Evolutionary conservation across 2,797 vertebrate genomes (phyloP).

Genomic region (Cercopithecus hamlyni): DNA sequence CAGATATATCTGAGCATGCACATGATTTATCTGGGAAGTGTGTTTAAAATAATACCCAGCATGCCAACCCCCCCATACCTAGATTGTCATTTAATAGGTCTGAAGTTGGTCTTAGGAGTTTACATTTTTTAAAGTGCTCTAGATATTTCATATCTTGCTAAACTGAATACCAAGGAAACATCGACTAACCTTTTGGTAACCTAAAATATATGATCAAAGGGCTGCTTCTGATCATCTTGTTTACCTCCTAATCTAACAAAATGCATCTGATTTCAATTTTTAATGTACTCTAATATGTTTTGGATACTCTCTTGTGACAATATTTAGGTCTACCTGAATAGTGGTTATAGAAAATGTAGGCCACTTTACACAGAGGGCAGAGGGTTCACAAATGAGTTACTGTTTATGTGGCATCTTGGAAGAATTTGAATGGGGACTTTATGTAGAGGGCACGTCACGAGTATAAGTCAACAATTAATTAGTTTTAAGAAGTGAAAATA

Average conservation of each 20-base stretch:
- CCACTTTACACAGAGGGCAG: background rate
- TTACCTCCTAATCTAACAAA: background rate
- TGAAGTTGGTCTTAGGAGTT: background rate
- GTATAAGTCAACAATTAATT: background rate
- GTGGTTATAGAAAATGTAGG: background rate
- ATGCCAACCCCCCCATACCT: background rate
- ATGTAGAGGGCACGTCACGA: background rate
- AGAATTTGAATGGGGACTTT: background rate
- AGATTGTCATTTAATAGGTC: background rate
- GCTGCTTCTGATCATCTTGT: background rate
- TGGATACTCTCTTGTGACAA: background rate
- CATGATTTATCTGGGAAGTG: background rate
- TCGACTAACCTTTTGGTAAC: background rate
- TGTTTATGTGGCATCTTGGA: background rate
- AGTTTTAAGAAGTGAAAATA: background rate
- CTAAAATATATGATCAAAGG: background rate
- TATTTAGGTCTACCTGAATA: background rate
- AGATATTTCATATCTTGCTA: background rate
- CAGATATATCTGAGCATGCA: background rate
- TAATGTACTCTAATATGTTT: background rate
- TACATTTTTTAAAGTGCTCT: background rate
- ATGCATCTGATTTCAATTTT: background rate
- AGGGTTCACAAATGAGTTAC: background rate
- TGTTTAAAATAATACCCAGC: background rate
- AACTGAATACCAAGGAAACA: background rate